A percentile compares a stretch with the other conserved stretches of the same genome.
Evolutionary conservation across 2,797 vertebrate species (phyloP).

Genomic region (Eulemur mongoz): DNA sequence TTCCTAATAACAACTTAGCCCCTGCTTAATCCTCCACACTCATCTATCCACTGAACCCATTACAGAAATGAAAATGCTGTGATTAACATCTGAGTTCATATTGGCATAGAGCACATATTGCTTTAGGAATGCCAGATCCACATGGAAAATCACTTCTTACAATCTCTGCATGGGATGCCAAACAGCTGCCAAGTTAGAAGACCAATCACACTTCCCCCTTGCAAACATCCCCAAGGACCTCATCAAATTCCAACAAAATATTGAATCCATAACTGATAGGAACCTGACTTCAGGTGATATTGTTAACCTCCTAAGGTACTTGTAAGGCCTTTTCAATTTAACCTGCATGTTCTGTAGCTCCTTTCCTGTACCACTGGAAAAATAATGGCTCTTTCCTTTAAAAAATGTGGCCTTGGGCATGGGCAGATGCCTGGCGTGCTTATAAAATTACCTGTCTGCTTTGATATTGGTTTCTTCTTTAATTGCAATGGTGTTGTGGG

Average conservation of each 20-base stretch:
- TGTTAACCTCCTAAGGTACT: slow-evolving; percentile 49
- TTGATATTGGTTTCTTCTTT: slow-evolving; percentile 61
- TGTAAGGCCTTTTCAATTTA: slow-evolving; percentile 53
- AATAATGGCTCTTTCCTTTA: slow-evolving; percentile 54
- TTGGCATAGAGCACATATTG: not conserved
- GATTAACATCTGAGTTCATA: not conserved
- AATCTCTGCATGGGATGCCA: slow-evolving; percentile 1
- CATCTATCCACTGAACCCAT: not conserved
- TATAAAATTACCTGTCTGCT: slow-evolving; percentile 60
- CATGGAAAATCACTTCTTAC: slow-evolving; percentile 3
- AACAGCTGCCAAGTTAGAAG: slow-evolving; percentile 11
- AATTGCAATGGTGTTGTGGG: slow-evolving; percentile 11
- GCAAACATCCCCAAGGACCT: slow-evolving; percentile 6
- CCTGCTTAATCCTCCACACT: not conserved
- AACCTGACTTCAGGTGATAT: slow-evolving; percentile 44
- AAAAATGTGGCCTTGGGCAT: slow-evolving; percentile 62
- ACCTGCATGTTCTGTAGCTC: slow-evolving; percentile 13
- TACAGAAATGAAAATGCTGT: slow-evolving; percentile 33
- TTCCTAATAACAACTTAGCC: slow-evolving; percentile 6
- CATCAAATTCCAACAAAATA: slow-evolving; percentile 47
- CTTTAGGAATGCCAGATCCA: not conserved
- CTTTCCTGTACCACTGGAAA: slow-evolving; percentile 59
- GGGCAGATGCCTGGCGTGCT: slow-evolving; percentile 30
- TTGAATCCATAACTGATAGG: slow-evolving; percentile 53
- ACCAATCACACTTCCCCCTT: not conserved